phyloP scores from a whole-genome alignment of 2,113 vertebrate genomes.

The Brachyhypopomus occidentalis region DNA sequence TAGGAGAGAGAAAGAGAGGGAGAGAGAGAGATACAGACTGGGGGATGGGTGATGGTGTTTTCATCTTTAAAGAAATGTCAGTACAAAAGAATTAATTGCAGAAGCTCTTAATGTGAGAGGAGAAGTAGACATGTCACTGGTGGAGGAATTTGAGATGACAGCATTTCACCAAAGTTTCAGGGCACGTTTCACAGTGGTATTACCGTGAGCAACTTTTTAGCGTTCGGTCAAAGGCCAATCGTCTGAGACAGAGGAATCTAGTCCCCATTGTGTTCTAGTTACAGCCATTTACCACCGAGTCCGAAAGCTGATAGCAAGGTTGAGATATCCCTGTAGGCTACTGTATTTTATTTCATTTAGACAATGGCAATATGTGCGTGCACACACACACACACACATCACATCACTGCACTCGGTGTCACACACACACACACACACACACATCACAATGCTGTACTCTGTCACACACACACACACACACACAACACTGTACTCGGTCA shows the following conservation, averaged over 20 bases:
- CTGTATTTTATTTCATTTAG: conserved; percentile 2
- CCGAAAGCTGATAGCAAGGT: background rate
- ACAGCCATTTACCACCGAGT: background rate
- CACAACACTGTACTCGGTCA: background rate
- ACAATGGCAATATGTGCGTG: conserved; percentile 16
- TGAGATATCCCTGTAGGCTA: background rate
- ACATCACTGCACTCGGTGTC: no score
- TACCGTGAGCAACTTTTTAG: conserved; percentile 68
- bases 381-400: conserved; percentile 21
- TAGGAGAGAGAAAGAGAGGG: conserved; percentile 82
- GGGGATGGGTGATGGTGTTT: conserved; percentile 58
- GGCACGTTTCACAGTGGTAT: conserved; percentile 69
- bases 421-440: conserved; percentile 31
- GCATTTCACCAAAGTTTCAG: conserved; percentile 59
- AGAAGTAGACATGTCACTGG: conserved; percentile 62
- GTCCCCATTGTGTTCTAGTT: background rate
- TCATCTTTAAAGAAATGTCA: conserved; percentile 61
- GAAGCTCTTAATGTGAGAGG: conserved; percentile 35
- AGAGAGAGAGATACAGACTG: background rate
- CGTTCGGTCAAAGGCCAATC: conserved; percentile 60
- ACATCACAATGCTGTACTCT: background rate
- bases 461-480: conserved; percentile 26
- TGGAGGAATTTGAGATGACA: conserved; percentile 64
- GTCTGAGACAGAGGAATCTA: background rate
- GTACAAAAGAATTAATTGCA: conserved; percentile 69